Base-by-base conservation (phyloP, 2,797 vertebrate genomes). In the Poecilia velifera region DNA sequence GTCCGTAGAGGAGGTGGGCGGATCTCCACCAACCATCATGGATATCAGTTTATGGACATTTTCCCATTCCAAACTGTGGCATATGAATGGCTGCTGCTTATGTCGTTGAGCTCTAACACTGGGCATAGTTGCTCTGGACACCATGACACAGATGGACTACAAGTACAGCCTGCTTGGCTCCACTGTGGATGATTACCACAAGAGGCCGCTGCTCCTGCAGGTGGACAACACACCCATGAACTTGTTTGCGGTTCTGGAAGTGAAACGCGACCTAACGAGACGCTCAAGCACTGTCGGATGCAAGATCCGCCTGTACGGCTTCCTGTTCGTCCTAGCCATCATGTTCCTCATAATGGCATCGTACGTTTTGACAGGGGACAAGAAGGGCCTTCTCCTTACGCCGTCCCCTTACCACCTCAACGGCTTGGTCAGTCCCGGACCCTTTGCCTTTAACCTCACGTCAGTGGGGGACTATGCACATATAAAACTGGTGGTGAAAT, bases 321-420 rank as follows among this genome's bases (percentile, higher is more conserved):
- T 98, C 64, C 70, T 97, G 41, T 96, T 97, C 71, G 97, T 96
- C 62, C 66, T 98, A 88, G 87, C 96, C 3, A 94, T 98, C 82
- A 96, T 96, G 93, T 97, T 96, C 81, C 84, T 98, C 87, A 97
- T 99, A 93, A 97, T 95, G 93, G 97, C 97, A 22, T 99, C 97
- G 0, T 99, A 99, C 86, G 90, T 98, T 45, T 94, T 99, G 90
- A 97, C 96, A 14, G 96, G 97, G 77, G 96, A 96, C 90, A 97
- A 95, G 86, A 96, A 96, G 0, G 95, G 96, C 41, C 95, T 97
- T 34, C 88, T 97, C 80, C 91, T 97, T 80, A 95, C 96, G 18
- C 93, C 97, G 0, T 97, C 97, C 4, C 95, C 97, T 25, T 97
- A 97, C 92, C 96, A 95, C 81, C 96, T 96, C 0, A 95, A 95